These are phyloP conservation scores for Callipepla californica DNA, from an alignment of 2,113 vertebrate species.

Conservation along the genomic window DNA sequence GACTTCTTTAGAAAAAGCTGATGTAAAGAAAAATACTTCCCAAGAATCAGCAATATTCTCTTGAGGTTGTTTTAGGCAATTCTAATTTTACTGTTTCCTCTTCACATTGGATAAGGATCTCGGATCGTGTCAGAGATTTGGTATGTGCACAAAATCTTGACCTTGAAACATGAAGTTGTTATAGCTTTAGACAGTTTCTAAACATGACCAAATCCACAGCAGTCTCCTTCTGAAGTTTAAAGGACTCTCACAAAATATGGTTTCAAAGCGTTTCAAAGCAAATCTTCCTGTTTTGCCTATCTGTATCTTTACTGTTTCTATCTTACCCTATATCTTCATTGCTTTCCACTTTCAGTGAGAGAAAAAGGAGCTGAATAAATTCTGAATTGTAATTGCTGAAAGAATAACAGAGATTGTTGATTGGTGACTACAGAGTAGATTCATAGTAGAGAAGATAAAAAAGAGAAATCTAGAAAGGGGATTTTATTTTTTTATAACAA, in stretches of 20 bases:
- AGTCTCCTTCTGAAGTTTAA: constrained; percentile 29
- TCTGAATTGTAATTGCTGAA: not conserved
- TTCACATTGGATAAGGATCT: constrained; percentile 60
- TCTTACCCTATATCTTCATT: not conserved
- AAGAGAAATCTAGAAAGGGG: not conserved
- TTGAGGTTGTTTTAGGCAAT: constrained; percentile 23
- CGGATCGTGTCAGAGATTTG: constrained; percentile 50
- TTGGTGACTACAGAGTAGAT: not conserved
- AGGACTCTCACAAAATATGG: not conserved
- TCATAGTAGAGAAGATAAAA: not conserved
- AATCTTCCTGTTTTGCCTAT: not conserved
- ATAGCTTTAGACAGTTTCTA: constrained; percentile 61
- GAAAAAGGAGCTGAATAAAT: not conserved
- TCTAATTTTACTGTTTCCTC: constrained; percentile 55
- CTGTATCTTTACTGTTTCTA: no score
- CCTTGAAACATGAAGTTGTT: constrained; percentile 22
- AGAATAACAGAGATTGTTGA: not conserved
- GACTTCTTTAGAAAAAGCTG: not conserved
- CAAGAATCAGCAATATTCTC: constrained; percentile 12
- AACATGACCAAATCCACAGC: constrained; percentile 34
- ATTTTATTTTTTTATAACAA: not conserved
- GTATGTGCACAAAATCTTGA: constrained; percentile 37
- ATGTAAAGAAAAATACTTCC: not conserved
- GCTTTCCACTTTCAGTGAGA: not conserved
- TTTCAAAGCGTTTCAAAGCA: not conserved